Evolutionary conservation across 2,113 vertebrate species (phyloP).

Genomic region (Smithornis capensis): DNA sequence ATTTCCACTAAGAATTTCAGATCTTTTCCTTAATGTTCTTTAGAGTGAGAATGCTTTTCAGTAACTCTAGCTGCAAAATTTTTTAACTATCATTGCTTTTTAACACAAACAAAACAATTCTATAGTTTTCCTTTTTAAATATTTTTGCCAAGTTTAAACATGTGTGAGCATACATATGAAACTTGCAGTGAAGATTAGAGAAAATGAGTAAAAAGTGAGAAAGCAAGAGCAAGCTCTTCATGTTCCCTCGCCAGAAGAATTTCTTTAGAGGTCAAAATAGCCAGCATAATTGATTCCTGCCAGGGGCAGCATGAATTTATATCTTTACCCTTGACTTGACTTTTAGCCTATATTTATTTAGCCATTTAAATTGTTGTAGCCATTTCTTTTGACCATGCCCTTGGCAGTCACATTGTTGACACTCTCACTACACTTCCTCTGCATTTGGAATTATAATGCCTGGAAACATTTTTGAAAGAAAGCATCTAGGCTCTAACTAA

Average conservation of each 20-base stretch:
- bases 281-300: conserved; percentile 59
- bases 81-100: neutral
- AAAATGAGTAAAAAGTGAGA: neutral
- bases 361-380: conserved; percentile 40
- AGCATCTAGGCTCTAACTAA: neutral
- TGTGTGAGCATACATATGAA: neutral
- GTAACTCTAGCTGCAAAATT: neutral
- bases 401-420: conserved; percentile 64
- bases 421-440: neutral
- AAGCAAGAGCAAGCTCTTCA: neutral
- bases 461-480: neutral
- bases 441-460: neutral
- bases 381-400: conserved; percentile 63
- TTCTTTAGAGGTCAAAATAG: conserved; percentile 40
- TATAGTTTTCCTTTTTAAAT: neutral
- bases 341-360: conserved; percentile 66
- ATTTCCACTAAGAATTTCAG: neutral
- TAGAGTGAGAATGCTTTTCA: neutral
- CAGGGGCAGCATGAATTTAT: conserved; percentile 57
- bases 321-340: conserved; percentile 73
- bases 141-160: neutral
- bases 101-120: neutral
- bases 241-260: neutral
- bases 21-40: neutral
- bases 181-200: neutral